Percentiles rank a stretch among this genome's conserved stretches.
phyloP scores from a whole-genome alignment of 2,888 invertebrate genomes.

The Temnothorax unifasciatus region DNA sequence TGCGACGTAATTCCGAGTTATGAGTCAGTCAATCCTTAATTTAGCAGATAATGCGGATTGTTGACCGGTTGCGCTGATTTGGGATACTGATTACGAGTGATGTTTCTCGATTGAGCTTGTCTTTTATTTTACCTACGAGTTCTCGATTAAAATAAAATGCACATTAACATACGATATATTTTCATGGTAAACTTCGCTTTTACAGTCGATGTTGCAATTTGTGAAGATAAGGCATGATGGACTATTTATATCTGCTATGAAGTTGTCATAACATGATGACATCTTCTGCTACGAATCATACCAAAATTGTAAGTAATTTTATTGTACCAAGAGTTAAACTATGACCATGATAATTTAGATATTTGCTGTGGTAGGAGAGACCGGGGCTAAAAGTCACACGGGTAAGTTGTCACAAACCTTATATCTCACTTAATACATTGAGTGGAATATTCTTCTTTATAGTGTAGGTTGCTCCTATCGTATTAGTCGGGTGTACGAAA shows the following conservation, averaged over 20 bases:
- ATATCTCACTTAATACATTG: too few species aligned
- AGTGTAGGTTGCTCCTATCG: too few species aligned
- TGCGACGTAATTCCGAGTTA: constrained; percentile 64
- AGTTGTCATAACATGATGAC: background rate
- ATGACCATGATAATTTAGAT: constrained; percentile 8
- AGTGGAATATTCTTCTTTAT: too few species aligned
- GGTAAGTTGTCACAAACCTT: too few species aligned
- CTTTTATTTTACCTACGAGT: background rate
- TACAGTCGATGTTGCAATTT: constrained; percentile 5
- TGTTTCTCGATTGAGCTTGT: background rate
- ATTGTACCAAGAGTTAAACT: background rate
- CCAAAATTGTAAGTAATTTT: constrained; percentile 8
- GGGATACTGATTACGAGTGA: background rate
- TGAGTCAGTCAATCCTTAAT: constrained; percentile 29
- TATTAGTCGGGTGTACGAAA: too few species aligned
- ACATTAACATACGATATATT: background rate
- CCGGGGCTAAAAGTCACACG: too few species aligned
- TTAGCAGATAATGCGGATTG: background rate
- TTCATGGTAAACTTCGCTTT: background rate
- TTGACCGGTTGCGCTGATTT: background rate
- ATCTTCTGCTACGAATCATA: background rate
- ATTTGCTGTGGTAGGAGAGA: too few species aligned
- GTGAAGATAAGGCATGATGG: background rate
- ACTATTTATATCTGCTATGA: background rate
- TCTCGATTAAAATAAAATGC: background rate